Percentiles rank a stretch among this genome's conserved stretches.
These are phyloP conservation scores for Entomobrya proxima DNA, from an alignment of 2,888 invertebrate species.

Conservation along the genomic window DNA sequence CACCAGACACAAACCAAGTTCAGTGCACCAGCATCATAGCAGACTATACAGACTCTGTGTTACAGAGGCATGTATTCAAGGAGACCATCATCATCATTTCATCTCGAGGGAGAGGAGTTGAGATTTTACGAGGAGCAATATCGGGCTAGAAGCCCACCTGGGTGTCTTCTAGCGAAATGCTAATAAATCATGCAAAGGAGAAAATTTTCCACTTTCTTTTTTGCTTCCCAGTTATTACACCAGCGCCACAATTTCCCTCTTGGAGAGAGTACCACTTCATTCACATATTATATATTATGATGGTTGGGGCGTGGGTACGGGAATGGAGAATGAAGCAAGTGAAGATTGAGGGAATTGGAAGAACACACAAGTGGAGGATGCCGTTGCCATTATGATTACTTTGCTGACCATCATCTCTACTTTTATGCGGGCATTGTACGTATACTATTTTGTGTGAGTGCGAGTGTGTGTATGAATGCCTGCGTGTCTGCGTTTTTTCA, in stretches of 20 bases:
- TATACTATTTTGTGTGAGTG: neutral
- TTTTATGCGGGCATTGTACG: neutral
- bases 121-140: conserved; percentile 70
- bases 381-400: conserved; percentile 22
- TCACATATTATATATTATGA: conserved; percentile 1
- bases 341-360: neutral
- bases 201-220: conserved; percentile 66
- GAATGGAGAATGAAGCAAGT: neutral
- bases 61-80: too few relatives aligned
- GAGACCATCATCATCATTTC: conserved; percentile 24
- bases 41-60: too few relatives aligned
- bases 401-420: conserved; percentile 38
- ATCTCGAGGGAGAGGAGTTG: conserved; percentile 60
- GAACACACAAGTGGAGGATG: neutral
- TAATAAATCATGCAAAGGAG: conserved; percentile 70
- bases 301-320: neutral
- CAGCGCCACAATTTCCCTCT: conserved; percentile 38
- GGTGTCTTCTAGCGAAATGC: conserved; percentile 67
- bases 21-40: conserved; percentile 14
- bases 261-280: conserved; percentile 45
- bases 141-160: conserved; percentile 67
- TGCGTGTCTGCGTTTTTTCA: neutral
- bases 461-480: neutral
- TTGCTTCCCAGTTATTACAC: conserved; percentile 51
- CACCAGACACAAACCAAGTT: neutral